Evolutionary conservation across 2,113 vertebrate species (phyloP).

Genomic region (Machaerirhynchus nigripectus): DNA sequence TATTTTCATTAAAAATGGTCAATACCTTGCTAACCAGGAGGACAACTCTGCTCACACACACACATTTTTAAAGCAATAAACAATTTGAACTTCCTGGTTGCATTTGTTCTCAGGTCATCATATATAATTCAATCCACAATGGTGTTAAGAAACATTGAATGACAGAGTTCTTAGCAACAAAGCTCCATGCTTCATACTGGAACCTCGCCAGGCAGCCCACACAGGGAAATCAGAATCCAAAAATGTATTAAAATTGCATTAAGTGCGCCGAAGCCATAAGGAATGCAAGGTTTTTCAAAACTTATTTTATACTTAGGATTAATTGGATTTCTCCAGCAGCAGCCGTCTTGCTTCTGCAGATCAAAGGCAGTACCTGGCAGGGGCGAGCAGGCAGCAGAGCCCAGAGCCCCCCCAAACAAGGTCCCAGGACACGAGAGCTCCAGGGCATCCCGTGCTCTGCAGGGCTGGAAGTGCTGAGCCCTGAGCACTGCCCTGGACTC

Average conservation of each 20-base stretch:
- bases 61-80: background rate
- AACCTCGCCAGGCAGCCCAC: background rate
- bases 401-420: background rate
- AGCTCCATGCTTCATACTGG: background rate
- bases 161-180: background rate
- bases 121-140: background rate
- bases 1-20: background rate
- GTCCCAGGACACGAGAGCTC: accelerated
- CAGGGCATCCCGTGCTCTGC: background rate
- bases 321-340: background rate
- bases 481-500: background rate
- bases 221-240: background rate
- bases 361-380: background rate
- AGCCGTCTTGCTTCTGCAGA: background rate
- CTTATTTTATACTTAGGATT: background rate
- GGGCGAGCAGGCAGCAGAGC: background rate
- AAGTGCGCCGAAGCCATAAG: background rate
- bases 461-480: background rate
- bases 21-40: background rate
- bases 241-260: background rate
- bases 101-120: background rate
- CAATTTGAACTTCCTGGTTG: background rate
- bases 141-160: background rate
- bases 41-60: background rate
- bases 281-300: background rate